Conservation (phyloP, 2,797 vertebrate species). For the Melopsittacus undulatus region DNA sequence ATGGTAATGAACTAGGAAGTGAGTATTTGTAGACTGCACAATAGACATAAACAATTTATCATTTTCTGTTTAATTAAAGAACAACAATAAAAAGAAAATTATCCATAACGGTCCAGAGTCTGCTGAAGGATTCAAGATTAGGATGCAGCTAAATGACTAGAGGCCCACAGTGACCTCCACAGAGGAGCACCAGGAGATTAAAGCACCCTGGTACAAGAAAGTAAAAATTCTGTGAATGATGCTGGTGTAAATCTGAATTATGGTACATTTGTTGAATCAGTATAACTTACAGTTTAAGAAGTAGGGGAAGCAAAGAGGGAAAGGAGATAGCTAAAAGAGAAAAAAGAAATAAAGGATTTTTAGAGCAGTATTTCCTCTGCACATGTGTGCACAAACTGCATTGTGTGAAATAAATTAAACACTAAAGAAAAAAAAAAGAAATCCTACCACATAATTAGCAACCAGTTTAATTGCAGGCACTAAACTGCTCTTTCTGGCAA, state of each 20-base stretch:
- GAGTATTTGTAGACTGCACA: slow-evolving; percentile 52
- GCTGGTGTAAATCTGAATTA: not conserved
- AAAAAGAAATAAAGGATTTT: not conserved
- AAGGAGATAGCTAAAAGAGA: not conserved
- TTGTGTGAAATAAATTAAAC: slow-evolving; percentile 17
- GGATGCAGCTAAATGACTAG: not conserved
- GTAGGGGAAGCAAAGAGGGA: not conserved
- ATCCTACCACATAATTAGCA: slow-evolving; percentile 11
- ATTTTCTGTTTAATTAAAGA: slow-evolving; percentile 71
- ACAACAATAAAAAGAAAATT: slow-evolving; percentile 69
- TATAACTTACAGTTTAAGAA: not conserved
- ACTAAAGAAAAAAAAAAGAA: not conserved
- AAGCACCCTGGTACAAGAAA: not conserved
- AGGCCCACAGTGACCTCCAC: not conserved
- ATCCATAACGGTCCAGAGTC: not conserved
- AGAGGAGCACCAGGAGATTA: not conserved
- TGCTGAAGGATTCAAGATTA: slow-evolving; percentile 46
- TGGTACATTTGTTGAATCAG: not conserved
- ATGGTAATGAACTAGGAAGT: slow-evolving; percentile 68
- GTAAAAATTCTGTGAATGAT: not conserved
- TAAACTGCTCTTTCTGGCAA: slow-evolving; percentile 23
- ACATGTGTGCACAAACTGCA: not conserved
- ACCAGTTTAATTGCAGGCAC: slow-evolving; percentile 14
- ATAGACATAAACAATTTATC: slow-evolving; percentile 72
- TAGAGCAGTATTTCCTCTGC: not conserved